Evolutionary conservation across 2,888 invertebrate species (phyloP), one percentile per base, ranked within the genome.

Genomic region (Apamea anceps): DNA sequence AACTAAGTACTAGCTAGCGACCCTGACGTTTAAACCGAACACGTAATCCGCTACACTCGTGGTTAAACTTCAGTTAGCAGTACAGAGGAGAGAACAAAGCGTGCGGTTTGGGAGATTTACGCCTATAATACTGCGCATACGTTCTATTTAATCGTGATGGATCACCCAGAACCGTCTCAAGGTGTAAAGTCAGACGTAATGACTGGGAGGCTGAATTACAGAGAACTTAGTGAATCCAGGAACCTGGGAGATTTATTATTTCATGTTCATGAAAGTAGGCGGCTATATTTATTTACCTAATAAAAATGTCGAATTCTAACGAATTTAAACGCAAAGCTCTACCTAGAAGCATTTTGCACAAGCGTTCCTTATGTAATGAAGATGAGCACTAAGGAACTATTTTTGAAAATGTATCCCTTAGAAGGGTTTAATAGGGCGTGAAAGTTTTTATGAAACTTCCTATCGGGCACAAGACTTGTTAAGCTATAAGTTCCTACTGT

Each of bases 81-180:
- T 65, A 75, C 32, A 13, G 45, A 32, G 12, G n/a, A 63, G 77
- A 62, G 77, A 82, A 77, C 66, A 78, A 66, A 71, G 65, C 73
- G 37, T 72, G 72, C 21, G 79, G 84, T 70, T 75, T 37, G n/a
- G n/a, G 67, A 73, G 78, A 84, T 72, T 81, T 77, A 79, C 75
- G 72, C 72, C 67, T 62, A 67, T 71, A 73, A 25, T 74, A 72
- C 57, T 18, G n/a, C 62, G 25, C 65, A 48, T 37, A 80, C 66
- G 66, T 62, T 67, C 54, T 62, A 32, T 74, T 76, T 79, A 73
- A 79, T 84, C 71, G 66, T 76, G 66, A 81, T 74, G n/a, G 71
- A 75, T 81, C 70, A 71, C 65, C 13, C 28, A 60, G 67, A 74
- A 72, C 67, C 51, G 12, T 77, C 65, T 62, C 2, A 25, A 60